These are phyloP conservation scores for Campoplex capitator DNA, from an alignment of 2,888 invertebrate species.

Conservation along the genomic window DNA sequence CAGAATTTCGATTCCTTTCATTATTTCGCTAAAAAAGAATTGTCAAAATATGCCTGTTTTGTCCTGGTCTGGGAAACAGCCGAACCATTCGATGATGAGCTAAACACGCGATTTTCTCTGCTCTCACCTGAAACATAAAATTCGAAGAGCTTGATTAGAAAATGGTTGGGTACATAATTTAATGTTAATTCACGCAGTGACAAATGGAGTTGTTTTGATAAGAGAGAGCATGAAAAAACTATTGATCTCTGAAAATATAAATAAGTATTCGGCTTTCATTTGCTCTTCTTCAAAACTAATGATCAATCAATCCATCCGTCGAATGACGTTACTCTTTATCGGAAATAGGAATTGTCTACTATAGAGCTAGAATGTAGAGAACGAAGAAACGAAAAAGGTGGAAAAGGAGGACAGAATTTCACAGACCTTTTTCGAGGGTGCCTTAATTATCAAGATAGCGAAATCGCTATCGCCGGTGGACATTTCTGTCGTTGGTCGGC, in stretches of 20 bases:
- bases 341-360: neutral
- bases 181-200: too few species aligned
- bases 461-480: conserved; percentile 33
- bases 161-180: too few species aligned
- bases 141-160: neutral
- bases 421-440: conserved; percentile 12
- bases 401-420: neutral
- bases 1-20: too few species aligned
- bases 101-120: neutral
- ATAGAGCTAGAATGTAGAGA: neutral
- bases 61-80: too few species aligned
- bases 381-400: neutral
- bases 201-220: too few species aligned
- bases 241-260: neutral
- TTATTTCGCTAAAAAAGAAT: too few species aligned
- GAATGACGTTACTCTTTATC: neutral
- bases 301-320: neutral
- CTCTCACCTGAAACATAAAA: conserved; percentile 44
- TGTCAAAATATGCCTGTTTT: too few species aligned
- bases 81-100: neutral
- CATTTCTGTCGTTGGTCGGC: conserved; percentile 22
- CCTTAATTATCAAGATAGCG: conserved; percentile 36
- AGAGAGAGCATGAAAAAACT: too few species aligned
- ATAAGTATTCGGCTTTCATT: neutral
- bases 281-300: neutral